These are phyloP conservation scores for Callithrix jacchus DNA, from an alignment of 2,113 vertebrate species.

Conservation along the genomic window DNA sequence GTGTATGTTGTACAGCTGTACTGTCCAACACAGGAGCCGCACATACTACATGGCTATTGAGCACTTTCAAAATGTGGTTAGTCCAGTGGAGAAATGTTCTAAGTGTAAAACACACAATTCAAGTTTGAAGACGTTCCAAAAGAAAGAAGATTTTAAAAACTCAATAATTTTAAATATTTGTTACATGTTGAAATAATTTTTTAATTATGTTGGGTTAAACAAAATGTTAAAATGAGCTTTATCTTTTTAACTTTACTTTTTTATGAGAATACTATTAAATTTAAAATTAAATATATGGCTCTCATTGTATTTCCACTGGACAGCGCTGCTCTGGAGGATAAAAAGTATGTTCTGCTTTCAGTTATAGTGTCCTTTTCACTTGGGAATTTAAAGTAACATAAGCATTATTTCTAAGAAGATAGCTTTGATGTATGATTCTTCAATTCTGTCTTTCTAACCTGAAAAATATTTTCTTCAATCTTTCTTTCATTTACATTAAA, in stretches of 20 bases:
- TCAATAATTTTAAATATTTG: neutral
- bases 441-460: slow-evolving; percentile 20
- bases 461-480: neutral
- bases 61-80: neutral
- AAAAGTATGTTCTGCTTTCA: neutral
- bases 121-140: neutral
- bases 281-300: neutral
- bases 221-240: neutral
- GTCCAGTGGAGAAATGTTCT: neutral
- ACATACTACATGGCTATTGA: rapidly evolving
- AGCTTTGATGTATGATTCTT: slow-evolving; percentile 4
- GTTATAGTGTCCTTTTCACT: neutral
- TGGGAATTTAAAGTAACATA: neutral
- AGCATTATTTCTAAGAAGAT: neutral
- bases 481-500: neutral
- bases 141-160: neutral
- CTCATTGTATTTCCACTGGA: neutral
- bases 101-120: neutral
- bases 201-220: neutral
- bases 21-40: neutral
- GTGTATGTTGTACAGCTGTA: neutral
- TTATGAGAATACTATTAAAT: neutral
- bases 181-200: neutral
- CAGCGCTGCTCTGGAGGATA: neutral
- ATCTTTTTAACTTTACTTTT: neutral